phyloP scores from a whole-genome alignment of 2,888 invertebrate genomes.

The Cynaeus angustus region DNA sequence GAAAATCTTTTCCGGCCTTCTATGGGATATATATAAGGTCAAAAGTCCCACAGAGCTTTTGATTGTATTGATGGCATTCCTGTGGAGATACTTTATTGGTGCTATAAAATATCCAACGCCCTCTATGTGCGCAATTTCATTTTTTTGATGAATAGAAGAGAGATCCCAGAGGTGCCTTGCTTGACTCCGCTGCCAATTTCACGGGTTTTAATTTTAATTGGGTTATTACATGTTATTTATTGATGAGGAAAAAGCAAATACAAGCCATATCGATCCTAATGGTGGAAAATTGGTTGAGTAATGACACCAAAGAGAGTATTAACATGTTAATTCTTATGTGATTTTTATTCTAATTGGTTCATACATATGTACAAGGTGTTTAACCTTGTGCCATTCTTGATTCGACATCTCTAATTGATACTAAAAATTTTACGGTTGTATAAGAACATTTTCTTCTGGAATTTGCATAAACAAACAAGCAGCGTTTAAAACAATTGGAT shows the following conservation, averaged over 20 bases:
- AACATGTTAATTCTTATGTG: conserved; percentile 30
- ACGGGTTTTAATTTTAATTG: conserved; percentile 4
- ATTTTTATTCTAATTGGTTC: conserved; percentile 24
- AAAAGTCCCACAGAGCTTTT: background rate
- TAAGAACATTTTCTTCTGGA: background rate
- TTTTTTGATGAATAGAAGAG: background rate
- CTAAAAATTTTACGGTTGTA: conserved; percentile 7
- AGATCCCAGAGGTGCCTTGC: background rate
- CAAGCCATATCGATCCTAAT: background rate
- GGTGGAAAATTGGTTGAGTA: background rate
- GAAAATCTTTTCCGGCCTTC: background rate
- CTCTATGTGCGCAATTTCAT: conserved; percentile 2
- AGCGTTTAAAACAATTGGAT: no score
- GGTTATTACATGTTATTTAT: background rate
- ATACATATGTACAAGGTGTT: conserved; percentile 22
- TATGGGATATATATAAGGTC: background rate
- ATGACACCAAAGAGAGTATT: background rate
- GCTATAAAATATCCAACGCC: conserved; percentile 1
- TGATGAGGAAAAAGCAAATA: background rate
- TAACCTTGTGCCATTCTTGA: conserved; percentile 27
- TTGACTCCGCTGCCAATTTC: background rate
- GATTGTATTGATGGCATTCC: conserved; percentile 4
- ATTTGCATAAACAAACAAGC: background rate
- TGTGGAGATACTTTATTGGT: conserved; percentile 2
- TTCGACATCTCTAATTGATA: conserved; percentile 20